Evolutionary conservation across 2,113 vertebrate species (phyloP), one percentile per base, ranked within the genome.

Genomic region (Hipposideros armiger): DNA sequence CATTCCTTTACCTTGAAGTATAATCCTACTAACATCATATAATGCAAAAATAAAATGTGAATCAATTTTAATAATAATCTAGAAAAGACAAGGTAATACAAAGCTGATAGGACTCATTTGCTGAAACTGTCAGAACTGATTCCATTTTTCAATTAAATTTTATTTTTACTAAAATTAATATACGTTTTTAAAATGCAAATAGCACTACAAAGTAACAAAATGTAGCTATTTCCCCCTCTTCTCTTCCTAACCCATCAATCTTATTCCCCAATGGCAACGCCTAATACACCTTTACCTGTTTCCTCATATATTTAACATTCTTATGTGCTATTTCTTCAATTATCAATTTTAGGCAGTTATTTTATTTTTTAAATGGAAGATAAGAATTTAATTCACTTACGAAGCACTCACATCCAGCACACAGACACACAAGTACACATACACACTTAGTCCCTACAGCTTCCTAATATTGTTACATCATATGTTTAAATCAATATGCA

Each of bases 41-140:
- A 74, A 58, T 47, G 4, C 26, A 64, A 92, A 95, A 90, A 72
- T 85, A 85, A 97, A 96, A 95, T 77, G 13, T 45, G 30, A 81
- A 40, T 94, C 50, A 94, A 64, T 93, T 90, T 90, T 70, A 84
- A 2, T 52, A 85, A 56, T 82, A 78, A 82, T 87, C 77, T 89
- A 72, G 62, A 90, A 94, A 95, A 64, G 4, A 16, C 19, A 82
- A 30, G 3, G 6, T 30, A 85, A 67, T 80, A 50, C 4, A 91
- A 42, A 78, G 7, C 5, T 58, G 58, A 81, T 15, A 77, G 22
- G 10, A 69, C 9, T 56, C 17, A 36, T 90, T 77, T 66, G 93
- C 73, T 45, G 10, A 94, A 90, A 56, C 24, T 85, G 9, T 90
- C 60, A 80, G 62, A 94, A 82, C 16, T 40, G 10, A 62, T 45